Evolutionary conservation across 2,888 invertebrate genomes (phyloP).

Genomic region (Parnassius orleans): DNA sequence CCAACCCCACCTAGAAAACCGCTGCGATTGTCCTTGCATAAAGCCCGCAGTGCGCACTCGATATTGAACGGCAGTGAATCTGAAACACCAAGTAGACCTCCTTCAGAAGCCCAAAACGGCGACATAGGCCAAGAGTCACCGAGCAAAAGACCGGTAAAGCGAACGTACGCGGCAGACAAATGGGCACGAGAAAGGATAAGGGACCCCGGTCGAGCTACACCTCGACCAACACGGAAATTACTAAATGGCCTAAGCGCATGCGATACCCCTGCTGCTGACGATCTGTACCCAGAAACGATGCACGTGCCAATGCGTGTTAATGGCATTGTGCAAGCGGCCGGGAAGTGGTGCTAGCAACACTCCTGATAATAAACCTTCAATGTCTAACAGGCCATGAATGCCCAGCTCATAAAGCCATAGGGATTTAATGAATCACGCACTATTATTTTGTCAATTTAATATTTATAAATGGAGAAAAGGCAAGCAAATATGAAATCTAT

Average conservation of each 20-base stretch:
- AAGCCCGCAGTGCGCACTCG: slow-evolving; percentile 90
- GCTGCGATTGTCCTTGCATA: slow-evolving; percentile 88
- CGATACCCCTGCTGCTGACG: slow-evolving; percentile 63
- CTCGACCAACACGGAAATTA: slow-evolving; percentile 56
- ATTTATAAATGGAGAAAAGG: too few species aligned
- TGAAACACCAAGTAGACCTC: slow-evolving; percentile 64
- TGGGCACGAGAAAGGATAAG: slow-evolving; percentile 53
- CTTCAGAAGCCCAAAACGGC: slow-evolving; percentile 49
- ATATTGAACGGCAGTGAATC: slow-evolving; percentile 74
- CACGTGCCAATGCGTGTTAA: slow-evolving; percentile 45
- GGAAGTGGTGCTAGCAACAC: slow-evolving; percentile 56
- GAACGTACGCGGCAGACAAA: slow-evolving; percentile 71
- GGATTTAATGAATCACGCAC: too few species aligned
- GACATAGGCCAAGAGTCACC: slow-evolving; percentile 70
- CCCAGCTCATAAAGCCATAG: too few species aligned
- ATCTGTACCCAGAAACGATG: slow-evolving; percentile 58
- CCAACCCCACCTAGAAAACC: slow-evolving; percentile 94
- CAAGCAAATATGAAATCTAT: too few species aligned
- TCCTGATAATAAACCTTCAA: too few species aligned
- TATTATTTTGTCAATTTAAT: too few species aligned
- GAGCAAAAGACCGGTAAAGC: slow-evolving; percentile 80
- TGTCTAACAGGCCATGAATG: too few species aligned
- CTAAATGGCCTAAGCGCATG: slow-evolving; percentile 52
- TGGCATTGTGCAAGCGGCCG: slow-evolving; percentile 38
- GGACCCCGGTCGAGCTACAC: slow-evolving; percentile 61